Evolutionary conservation across 2,888 invertebrate genomes (phyloP), one percentile per base, ranked within the genome.

Genomic region (Clusia tigrina): DNA sequence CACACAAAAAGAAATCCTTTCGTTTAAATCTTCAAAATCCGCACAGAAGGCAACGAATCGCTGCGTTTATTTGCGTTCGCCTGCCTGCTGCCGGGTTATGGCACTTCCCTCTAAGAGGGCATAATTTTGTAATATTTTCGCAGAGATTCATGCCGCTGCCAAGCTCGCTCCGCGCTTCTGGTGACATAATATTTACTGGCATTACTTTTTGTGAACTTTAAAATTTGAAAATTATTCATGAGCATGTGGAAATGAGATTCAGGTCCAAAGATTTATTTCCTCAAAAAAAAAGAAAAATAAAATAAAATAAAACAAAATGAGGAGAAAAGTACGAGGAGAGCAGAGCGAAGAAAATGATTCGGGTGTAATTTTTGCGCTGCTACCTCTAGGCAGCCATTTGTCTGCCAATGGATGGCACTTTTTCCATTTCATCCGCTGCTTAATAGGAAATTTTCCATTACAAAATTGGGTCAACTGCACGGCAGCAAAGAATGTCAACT

Each of bases 201-300:
- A 58, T 58, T 73, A 73, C 75, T 74, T 76, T 77, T 69, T 71
- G 68, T 77, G 74, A 76, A 74, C 73, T 76, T 74, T 67, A 76
- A n/a, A 79, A 79, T 78, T 78, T 78, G 74, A 79, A 78, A 79
- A 79, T 78, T 78, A 79, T 78, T 78, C 79, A 78, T 78, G 78
- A 79, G 78, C 78, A 72, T 74, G 77, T 71, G 77, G 79, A 77
- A 78, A 78, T 77, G 75, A 73, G 77, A 78, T 78, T 79, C 79
- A 78, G 74, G 74, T 78, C 75, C 79, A 71, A 76, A 78, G 79
- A 78, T 78, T 78, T 78, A 79, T 78, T 69, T 71, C 38, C 2
- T 2, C 6, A 55, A 51, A 55, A 51, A 9, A 51, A 46, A 54
- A 60, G 57, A 48, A 60, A 52, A 53, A n/a, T 56, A 22, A 20